A percentile compares a stretch with the other conserved stretches of the same genome.
Conservation (phyloP, 2,888 invertebrate species). For the Dicycla oo region DNA sequence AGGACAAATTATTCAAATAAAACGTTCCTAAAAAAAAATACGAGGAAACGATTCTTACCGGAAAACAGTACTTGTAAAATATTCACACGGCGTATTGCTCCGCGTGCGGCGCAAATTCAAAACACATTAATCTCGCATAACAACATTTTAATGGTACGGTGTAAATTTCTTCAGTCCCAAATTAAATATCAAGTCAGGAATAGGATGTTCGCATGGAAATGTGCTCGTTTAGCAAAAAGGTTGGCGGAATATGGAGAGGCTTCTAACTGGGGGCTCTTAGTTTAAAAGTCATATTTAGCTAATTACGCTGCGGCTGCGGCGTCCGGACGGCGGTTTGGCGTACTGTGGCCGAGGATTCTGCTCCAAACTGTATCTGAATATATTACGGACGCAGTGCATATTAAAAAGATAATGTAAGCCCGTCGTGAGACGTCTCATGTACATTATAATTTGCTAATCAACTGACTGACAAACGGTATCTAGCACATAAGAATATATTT, state of each 20-base stretch:
- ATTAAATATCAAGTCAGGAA: slow-evolving; percentile 73
- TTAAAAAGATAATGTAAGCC: slow-evolving; percentile 69
- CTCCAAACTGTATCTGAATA: slow-evolving; percentile 76
- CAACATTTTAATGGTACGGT: slow-evolving; percentile 76
- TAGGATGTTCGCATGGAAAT: slow-evolving; percentile 75
- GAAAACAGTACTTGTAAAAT: slow-evolving; percentile 64
- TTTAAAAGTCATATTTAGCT: slow-evolving; percentile 88
- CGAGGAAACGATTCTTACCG: slow-evolving; percentile 34
- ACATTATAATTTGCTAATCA: slow-evolving; percentile 63
- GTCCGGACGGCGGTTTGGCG: slow-evolving; percentile 73
- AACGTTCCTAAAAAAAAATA: slow-evolving; percentile 14
- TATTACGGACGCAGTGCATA: slow-evolving; percentile 68
- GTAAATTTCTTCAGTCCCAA: slow-evolving; percentile 76
- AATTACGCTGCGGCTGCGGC: slow-evolving; percentile 82
- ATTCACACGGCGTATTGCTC: slow-evolving; percentile 62
- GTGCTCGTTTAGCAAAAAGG: slow-evolving; percentile 78
- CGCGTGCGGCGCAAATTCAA: slow-evolving; percentile 64
- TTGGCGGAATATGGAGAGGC: slow-evolving; percentile 76
- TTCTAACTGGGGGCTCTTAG: slow-evolving; percentile 79
- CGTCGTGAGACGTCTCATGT: slow-evolving; percentile 62
- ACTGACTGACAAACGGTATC: slow-evolving; percentile 58
- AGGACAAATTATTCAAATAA: slow-evolving; percentile 16
- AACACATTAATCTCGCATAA: slow-evolving; percentile 73
- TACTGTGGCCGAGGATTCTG: slow-evolving; percentile 71
- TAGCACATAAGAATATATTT: slow-evolving; percentile 40